These are phyloP conservation scores for Guaruba guarouba DNA, from an alignment of 2,113 vertebrate genomes.

Conservation along the genomic window DNA sequence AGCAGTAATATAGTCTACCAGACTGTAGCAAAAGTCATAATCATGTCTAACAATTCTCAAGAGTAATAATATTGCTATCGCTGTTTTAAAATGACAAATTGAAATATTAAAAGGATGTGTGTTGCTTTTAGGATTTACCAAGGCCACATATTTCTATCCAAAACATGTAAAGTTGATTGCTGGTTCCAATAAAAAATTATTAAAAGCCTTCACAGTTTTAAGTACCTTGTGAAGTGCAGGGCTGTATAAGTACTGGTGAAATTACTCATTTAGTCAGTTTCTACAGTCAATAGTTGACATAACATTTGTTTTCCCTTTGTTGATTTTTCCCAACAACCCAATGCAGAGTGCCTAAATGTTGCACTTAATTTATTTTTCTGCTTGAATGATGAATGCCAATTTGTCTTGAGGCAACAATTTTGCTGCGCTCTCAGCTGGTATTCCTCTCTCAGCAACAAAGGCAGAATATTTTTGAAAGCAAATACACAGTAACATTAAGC, in stretches of 20 bases:
- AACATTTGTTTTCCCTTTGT: constrained; percentile 20
- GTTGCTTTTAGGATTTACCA: neutral
- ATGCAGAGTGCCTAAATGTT: constrained; percentile 44
- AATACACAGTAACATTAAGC: neutral
- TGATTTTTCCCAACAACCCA: neutral
- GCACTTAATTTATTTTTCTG: constrained; percentile 72
- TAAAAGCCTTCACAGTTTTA: neutral
- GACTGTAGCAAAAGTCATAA: neutral
- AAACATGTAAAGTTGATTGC: neutral
- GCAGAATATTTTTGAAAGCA: constrained; percentile 1
- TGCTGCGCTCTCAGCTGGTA: neutral
- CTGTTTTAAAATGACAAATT: neutral
- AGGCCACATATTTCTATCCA: neutral
- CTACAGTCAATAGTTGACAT: neutral
- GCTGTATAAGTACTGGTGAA: neutral
- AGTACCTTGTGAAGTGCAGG: neutral
- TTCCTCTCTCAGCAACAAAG: constrained; percentile 33
- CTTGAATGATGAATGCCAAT: constrained; percentile 48
- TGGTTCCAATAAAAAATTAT: neutral
- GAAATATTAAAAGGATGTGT: neutral
- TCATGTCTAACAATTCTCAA: neutral
- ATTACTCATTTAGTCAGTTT: neutral
- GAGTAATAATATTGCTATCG: neutral
- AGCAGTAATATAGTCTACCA: neutral
- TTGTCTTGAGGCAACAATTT: constrained; percentile 61